Evolutionary conservation across 2,888 invertebrate genomes (phyloP).

Genomic region (Eulithis testata): DNA sequence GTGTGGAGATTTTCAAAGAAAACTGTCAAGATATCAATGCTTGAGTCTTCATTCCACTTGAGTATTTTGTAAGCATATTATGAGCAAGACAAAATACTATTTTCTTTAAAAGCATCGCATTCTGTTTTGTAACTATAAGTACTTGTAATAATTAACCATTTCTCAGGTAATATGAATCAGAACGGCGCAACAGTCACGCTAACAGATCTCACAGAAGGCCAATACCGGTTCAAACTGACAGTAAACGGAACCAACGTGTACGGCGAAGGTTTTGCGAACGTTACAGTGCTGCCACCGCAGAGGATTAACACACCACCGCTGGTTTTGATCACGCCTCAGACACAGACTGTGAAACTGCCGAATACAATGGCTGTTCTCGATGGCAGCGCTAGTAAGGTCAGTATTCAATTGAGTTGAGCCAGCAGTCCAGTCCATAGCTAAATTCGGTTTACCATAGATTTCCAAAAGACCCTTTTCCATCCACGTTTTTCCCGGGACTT

Average conservation of each 20-base stretch:
- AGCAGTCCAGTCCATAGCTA: too few species aligned
- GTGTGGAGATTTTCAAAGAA: too few species aligned
- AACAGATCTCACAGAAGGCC: constrained; percentile 93
- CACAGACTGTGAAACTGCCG: constrained; percentile 94
- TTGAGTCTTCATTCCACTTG: too few species aligned
- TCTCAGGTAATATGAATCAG: constrained; percentile 90
- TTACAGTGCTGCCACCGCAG: constrained; percentile 94
- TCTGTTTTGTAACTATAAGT: too few species aligned
- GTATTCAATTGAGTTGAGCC: neutral
- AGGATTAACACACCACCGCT: constrained; percentile 93
- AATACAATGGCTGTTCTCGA: constrained; percentile 96
- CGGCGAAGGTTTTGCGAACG: constrained; percentile 94
- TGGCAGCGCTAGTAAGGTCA: constrained; percentile 89
- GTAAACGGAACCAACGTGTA: constrained; percentile 92
- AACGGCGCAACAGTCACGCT: constrained; percentile 93
- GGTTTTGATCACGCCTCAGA: constrained; percentile 93
- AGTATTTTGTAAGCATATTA: too few species aligned
- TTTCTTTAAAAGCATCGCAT: neutral
- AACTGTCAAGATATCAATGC: too few species aligned
- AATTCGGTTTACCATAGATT: too few species aligned
- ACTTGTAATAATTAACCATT: neutral
- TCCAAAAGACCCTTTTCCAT: too few species aligned
- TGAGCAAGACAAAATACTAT: too few species aligned
- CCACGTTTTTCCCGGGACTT: too few species aligned
- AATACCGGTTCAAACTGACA: constrained; percentile 93